These are phyloP conservation scores for Phragmatobia fuliginosa DNA, from an alignment of 2,888 invertebrate genomes.

Conservation along the genomic window DNA sequence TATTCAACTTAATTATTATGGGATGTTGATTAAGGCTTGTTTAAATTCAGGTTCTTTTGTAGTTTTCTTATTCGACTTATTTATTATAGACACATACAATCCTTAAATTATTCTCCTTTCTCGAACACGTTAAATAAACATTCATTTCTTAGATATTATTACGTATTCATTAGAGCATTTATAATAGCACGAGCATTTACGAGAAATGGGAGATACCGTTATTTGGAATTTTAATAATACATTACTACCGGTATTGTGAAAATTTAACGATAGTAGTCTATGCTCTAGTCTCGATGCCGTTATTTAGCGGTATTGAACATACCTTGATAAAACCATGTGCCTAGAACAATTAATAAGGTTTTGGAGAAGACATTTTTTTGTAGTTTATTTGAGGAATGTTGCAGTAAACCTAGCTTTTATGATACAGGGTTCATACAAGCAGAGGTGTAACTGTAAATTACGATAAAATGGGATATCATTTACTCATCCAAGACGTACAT, in stretches of 20 bases:
- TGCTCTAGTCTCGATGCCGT: background rate
- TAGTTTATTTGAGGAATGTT: no score
- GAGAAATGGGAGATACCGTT: background rate
- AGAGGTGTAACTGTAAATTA: no score
- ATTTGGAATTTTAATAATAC: background rate
- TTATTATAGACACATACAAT: background rate
- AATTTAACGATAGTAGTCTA: background rate
- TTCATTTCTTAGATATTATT: conserved; percentile 4
- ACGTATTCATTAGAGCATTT: background rate
- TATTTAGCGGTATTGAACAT: background rate
- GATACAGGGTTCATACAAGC: no score
- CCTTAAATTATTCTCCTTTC: background rate
- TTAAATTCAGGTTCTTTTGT: no score
- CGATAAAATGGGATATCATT: no score
- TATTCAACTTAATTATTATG: no score
- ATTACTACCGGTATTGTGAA: background rate
- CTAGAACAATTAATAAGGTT: background rate
- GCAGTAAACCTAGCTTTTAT: no score
- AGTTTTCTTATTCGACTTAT: background rate
- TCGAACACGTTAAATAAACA: background rate
- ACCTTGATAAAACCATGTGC: background rate
- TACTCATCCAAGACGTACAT: no score
- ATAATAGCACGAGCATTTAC: background rate
- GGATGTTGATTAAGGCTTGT: no score
- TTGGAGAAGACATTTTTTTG: no score